phyloP scores from a whole-genome alignment of 30 jellyfish, hydroid and myxozoan genomes.

The Chrysaora quinquecirrha region DNA sequence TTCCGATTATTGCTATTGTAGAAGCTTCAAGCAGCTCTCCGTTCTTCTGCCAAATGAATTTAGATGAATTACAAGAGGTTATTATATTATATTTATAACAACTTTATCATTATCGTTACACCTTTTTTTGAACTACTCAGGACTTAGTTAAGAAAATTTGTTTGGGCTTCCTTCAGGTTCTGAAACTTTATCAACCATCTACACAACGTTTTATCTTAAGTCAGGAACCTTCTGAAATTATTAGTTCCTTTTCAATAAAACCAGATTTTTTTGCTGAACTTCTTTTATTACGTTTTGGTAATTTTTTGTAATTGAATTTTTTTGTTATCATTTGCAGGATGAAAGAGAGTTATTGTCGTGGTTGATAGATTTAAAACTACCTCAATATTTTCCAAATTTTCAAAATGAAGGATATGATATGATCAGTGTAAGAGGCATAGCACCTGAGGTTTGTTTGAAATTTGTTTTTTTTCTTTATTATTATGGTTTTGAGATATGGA shows the following conservation, averaged over 20 bases:
- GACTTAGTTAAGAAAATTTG: too few species aligned
- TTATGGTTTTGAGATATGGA: too few species aligned
- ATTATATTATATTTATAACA: background rate
- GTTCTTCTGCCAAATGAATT: slow-evolving; percentile 37
- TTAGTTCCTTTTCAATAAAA: too few species aligned
- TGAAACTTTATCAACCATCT: too few species aligned
- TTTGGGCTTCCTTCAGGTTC: too few species aligned
- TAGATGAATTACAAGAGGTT: slow-evolving; percentile 47
- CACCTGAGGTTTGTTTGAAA: slow-evolving; percentile 86
- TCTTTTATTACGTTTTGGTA: too few species aligned
- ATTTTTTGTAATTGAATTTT: too few species aligned
- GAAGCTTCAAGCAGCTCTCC: slow-evolving; percentile 20
- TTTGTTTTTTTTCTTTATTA: too few species aligned
- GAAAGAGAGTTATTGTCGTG: slow-evolving; percentile 80
- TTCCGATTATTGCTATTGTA: background rate
- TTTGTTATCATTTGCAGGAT: too few species aligned
- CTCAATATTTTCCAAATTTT: slow-evolving; percentile 82
- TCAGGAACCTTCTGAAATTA: too few species aligned
- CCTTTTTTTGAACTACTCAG: background rate
- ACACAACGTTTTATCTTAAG: too few species aligned
- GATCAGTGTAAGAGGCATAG: slow-evolving; percentile 88
- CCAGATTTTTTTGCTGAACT: too few species aligned
- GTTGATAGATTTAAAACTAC: slow-evolving; percentile 83
- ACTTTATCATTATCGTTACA: background rate
- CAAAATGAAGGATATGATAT: slow-evolving; percentile 89